These are phyloP conservation scores for Mormyrus iriodes DNA, from an alignment of 2,113 vertebrate species.

Conservation along the genomic window DNA sequence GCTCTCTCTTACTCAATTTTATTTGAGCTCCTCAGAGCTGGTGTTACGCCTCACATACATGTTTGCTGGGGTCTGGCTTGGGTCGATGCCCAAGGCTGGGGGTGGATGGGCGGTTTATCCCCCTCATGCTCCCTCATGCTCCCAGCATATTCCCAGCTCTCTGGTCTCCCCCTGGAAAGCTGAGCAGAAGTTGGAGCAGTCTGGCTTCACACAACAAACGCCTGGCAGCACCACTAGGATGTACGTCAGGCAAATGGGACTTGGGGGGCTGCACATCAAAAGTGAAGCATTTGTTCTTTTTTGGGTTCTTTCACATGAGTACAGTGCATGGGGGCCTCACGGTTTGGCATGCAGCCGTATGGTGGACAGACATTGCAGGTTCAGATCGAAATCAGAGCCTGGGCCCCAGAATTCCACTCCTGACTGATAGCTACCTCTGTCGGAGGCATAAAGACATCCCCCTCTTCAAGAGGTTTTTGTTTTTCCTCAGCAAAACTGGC, in stretches of 20 bases:
- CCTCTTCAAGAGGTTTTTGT: constrained; percentile 23
- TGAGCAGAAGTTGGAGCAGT: not conserved
- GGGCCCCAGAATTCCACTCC: constrained; percentile 21
- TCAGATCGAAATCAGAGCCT: constrained; percentile 32
- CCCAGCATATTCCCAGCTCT: not conserved
- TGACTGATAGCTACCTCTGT: constrained; percentile 5
- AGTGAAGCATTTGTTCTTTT: not conserved
- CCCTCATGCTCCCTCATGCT: not conserved
- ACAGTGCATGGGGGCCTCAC: not conserved
- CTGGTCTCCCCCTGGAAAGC: not conserved
- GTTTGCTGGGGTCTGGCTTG: not conserved
- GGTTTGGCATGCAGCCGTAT: constrained; percentile 28
- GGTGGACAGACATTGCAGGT: constrained; percentile 33
- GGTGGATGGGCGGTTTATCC: not conserved
- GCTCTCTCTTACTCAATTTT: not conserved
- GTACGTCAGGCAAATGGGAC: constrained; percentile 47
- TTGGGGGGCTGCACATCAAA: not conserved
- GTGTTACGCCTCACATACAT: not conserved
- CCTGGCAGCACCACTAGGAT: constrained; percentile 38
- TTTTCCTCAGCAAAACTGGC: constrained; percentile 22
- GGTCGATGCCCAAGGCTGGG: not conserved
- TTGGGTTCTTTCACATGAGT: not conserved
- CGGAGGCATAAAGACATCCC: constrained; percentile 30
- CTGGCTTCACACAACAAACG: not conserved
- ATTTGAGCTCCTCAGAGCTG: not conserved